Evolutionary conservation across 2,888 invertebrate genomes (phyloP).

Genomic region (Pseudococcus jackbeardsleyi): DNA sequence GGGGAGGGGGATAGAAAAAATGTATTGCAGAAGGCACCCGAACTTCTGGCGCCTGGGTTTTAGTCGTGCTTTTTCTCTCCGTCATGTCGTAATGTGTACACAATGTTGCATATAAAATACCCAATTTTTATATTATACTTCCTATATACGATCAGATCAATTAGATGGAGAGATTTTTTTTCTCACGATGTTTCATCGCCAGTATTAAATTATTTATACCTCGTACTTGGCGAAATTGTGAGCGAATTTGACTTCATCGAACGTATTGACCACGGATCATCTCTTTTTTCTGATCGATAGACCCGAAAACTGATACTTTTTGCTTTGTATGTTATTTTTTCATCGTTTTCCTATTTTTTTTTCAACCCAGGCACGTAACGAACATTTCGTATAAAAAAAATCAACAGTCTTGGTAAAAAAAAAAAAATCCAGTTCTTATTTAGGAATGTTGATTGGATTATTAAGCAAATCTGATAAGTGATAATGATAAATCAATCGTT

Average conservation of each 20-base stretch:
- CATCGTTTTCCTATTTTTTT: too few species aligned
- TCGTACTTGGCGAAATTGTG: not conserved
- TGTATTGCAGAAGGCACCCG: not conserved
- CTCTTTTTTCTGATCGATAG: too few species aligned
- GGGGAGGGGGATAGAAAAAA: not conserved
- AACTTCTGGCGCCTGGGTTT: slow-evolving; percentile 17
- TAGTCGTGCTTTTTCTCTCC: not conserved
- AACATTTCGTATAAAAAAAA: not conserved
- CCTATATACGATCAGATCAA: not conserved
- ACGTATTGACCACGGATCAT: not conserved
- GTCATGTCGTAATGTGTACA: not conserved
- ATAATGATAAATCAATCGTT: not conserved
- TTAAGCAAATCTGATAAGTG: not conserved
- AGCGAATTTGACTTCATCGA: not conserved
- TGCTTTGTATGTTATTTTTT: not conserved
- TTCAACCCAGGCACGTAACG: not conserved
- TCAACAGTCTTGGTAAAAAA: too few species aligned
- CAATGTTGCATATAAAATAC: slow-evolving; percentile 24
- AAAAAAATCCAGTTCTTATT: not conserved
- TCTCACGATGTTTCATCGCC: not conserved
- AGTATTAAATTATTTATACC: not conserved
- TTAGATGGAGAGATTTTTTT: not conserved
- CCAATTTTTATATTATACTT: not conserved
- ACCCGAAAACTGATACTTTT: not conserved
- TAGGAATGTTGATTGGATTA: not conserved